These are phyloP conservation scores for Pongo pygmaeus DNA, from an alignment of 2,113 vertebrate species.

Conservation along the genomic window DNA sequence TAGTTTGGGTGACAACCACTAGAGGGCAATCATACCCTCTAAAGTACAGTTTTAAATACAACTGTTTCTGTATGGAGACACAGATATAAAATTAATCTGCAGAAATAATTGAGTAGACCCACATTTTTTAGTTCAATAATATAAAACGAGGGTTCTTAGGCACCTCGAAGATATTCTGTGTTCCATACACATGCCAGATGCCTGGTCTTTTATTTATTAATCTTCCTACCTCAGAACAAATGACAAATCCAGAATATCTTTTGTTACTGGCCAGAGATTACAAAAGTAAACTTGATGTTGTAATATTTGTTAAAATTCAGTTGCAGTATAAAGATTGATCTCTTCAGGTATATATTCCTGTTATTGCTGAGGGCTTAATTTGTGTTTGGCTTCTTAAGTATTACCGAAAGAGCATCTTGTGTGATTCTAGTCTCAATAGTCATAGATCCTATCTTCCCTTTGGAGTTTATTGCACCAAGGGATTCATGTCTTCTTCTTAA, in stretches of 20 bases:
- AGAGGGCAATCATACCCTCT: conserved; percentile 32
- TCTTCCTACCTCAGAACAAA: background rate
- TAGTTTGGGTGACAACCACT: conserved; percentile 4
- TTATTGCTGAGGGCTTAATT: background rate
- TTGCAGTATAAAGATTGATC: background rate
- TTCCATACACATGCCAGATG: background rate
- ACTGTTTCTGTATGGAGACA: background rate
- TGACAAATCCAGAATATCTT: conserved; percentile 1
- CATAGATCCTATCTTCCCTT: background rate
- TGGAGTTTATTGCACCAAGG: background rate
- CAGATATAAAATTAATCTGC: background rate
- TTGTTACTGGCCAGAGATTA: background rate
- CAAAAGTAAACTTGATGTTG: background rate
- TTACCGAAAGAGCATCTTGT: background rate
- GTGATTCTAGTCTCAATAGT: background rate
- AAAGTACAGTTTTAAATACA: background rate
- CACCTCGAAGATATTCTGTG: background rate
- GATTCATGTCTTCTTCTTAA: background rate
- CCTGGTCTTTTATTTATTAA: background rate
- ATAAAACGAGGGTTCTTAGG: background rate
- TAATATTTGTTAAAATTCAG: background rate
- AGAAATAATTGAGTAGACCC: background rate
- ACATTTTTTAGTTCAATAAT: background rate
- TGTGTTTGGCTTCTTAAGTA: background rate
- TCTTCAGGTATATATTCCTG: background rate